These are phyloP conservation scores for Pachymerium ferrugineum DNA, from an alignment of 2,888 invertebrate species.

Conservation along the genomic window DNA sequence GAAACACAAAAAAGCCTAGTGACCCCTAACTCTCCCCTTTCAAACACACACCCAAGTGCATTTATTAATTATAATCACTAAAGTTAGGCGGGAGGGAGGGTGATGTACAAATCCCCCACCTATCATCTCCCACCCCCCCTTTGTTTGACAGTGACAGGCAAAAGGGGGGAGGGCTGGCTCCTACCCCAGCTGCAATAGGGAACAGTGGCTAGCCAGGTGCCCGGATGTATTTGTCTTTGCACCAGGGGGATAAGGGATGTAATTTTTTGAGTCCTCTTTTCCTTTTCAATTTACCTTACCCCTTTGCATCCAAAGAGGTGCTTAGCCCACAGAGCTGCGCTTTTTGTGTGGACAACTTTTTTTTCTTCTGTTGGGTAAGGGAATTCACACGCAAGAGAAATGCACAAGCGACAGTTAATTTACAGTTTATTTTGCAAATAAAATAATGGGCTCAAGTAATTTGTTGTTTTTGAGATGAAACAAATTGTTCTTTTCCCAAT, in stretches of 20 bases:
- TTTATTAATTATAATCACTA: conserved; percentile 30
- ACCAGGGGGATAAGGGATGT: background rate
- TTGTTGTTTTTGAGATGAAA: background rate
- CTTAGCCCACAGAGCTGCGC: conserved; percentile 16
- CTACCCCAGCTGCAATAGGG: conserved; percentile 13
- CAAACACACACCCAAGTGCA: conserved; percentile 20
- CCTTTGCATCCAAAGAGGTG: background rate
- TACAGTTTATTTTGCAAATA: background rate
- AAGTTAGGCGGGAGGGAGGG: conserved; percentile 3
- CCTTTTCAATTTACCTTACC: conserved; percentile 5
- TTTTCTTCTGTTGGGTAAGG: background rate
- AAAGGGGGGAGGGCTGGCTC: background rate
- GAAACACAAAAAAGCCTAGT: background rate
- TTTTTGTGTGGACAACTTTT: conserved; percentile 7
- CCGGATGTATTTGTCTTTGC: conserved; percentile 9
- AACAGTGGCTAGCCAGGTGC: conserved; percentile 16
- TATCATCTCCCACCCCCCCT: conserved; percentile 12
- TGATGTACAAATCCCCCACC: conserved; percentile 6
- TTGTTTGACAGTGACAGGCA: conserved; percentile 10
- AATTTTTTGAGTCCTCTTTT: conserved; percentile 7
- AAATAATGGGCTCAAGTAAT: background rate
- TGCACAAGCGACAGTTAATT: background rate
- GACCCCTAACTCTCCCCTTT: background rate
- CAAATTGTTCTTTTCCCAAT: background rate
- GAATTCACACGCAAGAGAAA: background rate